Evolutionary conservation across 2,113 vertebrate genomes (phyloP), one percentile per base, ranked within the genome.

Genomic region (Clarias macrocephalus): DNA sequence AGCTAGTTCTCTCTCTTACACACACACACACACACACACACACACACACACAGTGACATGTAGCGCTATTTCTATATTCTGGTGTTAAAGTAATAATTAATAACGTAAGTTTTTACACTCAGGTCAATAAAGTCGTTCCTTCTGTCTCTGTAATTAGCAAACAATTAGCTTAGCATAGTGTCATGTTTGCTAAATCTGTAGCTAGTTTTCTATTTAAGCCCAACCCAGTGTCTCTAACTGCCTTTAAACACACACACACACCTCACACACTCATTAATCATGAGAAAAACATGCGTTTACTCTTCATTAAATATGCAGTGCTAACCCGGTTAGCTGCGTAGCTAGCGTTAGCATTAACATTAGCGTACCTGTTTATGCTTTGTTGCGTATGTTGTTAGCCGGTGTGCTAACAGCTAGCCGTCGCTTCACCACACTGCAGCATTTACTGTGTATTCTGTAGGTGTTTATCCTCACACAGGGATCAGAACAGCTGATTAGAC

Each of bases 301-400:
- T 19, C 23, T 48, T 8, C 10, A 3, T 37, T 72, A 3, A 72
- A 1, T 21, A 3, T 37, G 16, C 12, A 28, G 13, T 16, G 30
- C 0, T 8, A 19, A 63, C 19, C 11, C 62, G 11, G 11, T 28
- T 59, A 33, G 68, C 56, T 42, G 56, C 54, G 54, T 21, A 15
- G n/a, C 66, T 66, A 82, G 62, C 62, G 13, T 80, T 80, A 80
- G 77, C 77, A 25, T 76, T 79, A 76, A n/a, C 76, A 30, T 79
- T 80, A 80, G 77, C 83, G 5, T 72, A 85, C 83, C 83, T 73
- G 54, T 84, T 42, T 60, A 25, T 10, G 56, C 13, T 56, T 1
- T 12, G 15, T 1, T 73, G 83, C 68, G 66, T n/a, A 37, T 60
- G 79, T 60, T 21, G 19, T 42, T 68, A 83, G 59, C 33, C 25